Evolutionary conservation across 2,888 invertebrate species (phyloP), one percentile per base, ranked within the genome.

Genomic region (Vanessa cardui): DNA sequence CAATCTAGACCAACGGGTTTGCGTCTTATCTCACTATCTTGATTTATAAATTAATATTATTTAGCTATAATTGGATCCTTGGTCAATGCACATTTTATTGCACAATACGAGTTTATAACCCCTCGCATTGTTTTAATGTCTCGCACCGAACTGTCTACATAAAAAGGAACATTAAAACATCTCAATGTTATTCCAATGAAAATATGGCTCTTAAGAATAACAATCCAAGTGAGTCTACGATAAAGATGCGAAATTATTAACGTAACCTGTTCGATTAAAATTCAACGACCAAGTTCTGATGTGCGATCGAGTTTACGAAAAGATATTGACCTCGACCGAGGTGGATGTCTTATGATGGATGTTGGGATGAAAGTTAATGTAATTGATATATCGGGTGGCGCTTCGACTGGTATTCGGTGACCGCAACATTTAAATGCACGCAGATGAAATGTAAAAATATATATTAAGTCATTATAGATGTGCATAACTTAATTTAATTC

Each of bases 291-390:
- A 79, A 78, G 78, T 82, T 82, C 80, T 80, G 77, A 82, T 79
- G 77, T 78, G 76, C 78, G 79, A 83, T 87, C 80, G 82, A 84
- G 84, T 85, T 83, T 84, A 80, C 79, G 77, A 84, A 86, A 84
- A 90, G 89, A 90, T 90, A 89, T 89, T 90, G 90, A 91, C 89
- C 90, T 81, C 85, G 73, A 78, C 77, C 68, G 81, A 86, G 85
- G 83, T 86, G 84, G 89, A 85, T 83, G 86, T 81, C 85, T 83
- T 86, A 88, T 90, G 90, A 90, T 89, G 81, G 88, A 91, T 90
- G 84, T 80, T 80, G 78, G 81, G 83, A 86, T 85, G 83, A 85
- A 83, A 82, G 74, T 80, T 78, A 76, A 75, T 78, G 80, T 86
- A 82, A 80, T 80, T 85, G 87, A 68, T 68, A 69, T 68, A 66